Evolutionary conservation across 2,797 vertebrate genomes (phyloP), one percentile per base, ranked within the genome.

Genomic region (Pterois miles): DNA sequence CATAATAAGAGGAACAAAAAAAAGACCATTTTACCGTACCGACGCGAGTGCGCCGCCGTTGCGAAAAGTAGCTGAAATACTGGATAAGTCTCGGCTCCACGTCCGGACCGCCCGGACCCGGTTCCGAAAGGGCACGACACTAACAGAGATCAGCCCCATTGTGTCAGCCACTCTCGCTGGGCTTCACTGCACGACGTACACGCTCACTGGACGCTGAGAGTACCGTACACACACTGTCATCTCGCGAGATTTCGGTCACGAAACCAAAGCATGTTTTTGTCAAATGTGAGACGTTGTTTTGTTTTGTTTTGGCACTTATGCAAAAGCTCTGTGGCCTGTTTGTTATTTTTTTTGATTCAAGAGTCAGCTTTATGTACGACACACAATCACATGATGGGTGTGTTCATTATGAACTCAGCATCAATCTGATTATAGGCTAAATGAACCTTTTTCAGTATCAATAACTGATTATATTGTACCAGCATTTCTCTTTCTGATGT

Each of bases 141-240:
- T 54, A 6, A 68, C 18, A 27, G 69, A 87, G 9, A 93, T 31
- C 2, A 92, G 56, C 27, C 78, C 89, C 86, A 94, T 92, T 25
- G 48, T 53, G 6, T 27, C 65, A 7, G 53, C 40, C 22, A 46
- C 52, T 8, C 0, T 6, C 7, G 0, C 25, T 29, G 6, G 8
- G 54, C 31, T 43, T 33, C 46, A 23, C n/a, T 8, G 33, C 40
- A 43, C 18, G 40, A 43, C 18, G 40, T 6, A 43, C 40, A n/a
- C 27, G 27, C 33, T 34, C 33, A 34, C 6, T 34, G 33, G 1
- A 18, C 2, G 13, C 13, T 22, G 16, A 27, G 7, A n/a, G 13
- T 27, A 27, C 58, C 0, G 8, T 10, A 23, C 14, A 12, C 1
- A 4, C 6, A 2, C 4, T 12, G 4, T 5, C 13, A 3, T 71